Evolutionary conservation across 2,797 vertebrate genomes (phyloP), one percentile per base, ranked within the genome.

Genomic region (Galagoides demidoff): DNA sequence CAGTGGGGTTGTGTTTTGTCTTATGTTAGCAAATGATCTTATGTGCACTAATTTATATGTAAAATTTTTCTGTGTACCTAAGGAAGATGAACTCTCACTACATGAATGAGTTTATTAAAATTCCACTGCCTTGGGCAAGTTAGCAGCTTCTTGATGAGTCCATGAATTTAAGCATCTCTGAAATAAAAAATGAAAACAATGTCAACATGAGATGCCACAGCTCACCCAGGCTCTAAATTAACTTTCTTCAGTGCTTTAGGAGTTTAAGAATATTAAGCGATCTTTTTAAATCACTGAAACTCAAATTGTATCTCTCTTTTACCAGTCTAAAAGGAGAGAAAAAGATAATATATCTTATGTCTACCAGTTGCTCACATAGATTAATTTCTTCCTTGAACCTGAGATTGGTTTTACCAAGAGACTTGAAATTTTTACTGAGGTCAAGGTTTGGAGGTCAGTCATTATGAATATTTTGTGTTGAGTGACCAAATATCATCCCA

Each of bases 61-160:
- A 79, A 81, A 94, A 96, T 64, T 92, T 10, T 63, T 77, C 13
- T 70, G 19, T 10, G 84, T 84, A 77, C 10, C 1, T 29, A 23
- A 74, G 37, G 12, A 37, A 73, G 96, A 96, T 43, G n/a, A 17
- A 68, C 25, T 31, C 25, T 95, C 27, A 71, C 68, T 81, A 66
- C 14, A 37, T 8, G 10, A 92, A 73, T 71, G 55, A 81, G 61
- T 59, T 96, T 86, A 55, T 92, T 92, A 71, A 91, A 95, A 70
- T n/a, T 7, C 31, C 45, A 31, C 27, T 64, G 68, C 89, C 73
- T 95, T 25, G 39, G 31, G 13, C 5, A 68, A 84, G 20, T 61
- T 89, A 55, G 9, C 17, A 81, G 8, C 89, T 93, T 73, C 64
- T 85, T 95, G 64, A 12, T 76, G 52, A 95, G 22, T 74, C 37